These are phyloP conservation scores for Macrobrachium nipponense DNA, from an alignment of 1,140 invertebrate genomes.

Conservation along the genomic window DNA sequence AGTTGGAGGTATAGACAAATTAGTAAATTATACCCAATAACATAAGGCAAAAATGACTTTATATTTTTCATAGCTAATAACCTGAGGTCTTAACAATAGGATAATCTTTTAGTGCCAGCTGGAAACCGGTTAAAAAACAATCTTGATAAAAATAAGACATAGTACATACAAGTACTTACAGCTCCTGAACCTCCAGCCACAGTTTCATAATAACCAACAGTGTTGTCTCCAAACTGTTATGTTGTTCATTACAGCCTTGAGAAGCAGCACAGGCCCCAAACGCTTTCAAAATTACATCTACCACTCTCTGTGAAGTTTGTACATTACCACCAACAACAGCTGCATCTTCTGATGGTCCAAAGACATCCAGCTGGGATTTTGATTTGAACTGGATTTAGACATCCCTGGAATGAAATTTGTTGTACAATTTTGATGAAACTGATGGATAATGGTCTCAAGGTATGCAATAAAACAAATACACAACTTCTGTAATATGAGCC, in stretches of 20 bases:
- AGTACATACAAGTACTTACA: conserved; percentile 75
- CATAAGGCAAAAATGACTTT: too few species aligned
- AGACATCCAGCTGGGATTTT: conserved; percentile 88
- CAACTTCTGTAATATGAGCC: too few species aligned
- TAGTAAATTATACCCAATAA: too few species aligned
- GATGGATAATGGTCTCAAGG: neutral
- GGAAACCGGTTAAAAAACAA: too few species aligned
- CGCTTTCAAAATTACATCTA: conserved; percentile 89
- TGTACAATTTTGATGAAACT: neutral
- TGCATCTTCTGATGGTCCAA: conserved; percentile 89
- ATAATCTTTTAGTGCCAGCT: too few species aligned
- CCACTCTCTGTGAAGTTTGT: conserved; percentile 95
- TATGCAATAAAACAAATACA: neutral
- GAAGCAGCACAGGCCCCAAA: conserved; percentile 87
- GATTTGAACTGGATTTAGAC: conserved; percentile 86
- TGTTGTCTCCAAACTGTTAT: conserved; percentile 94
- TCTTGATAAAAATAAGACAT: too few species aligned
- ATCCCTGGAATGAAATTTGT: conserved; percentile 77
- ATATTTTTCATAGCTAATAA: too few species aligned
- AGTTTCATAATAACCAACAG: conserved; percentile 97
- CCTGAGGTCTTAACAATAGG: too few species aligned
- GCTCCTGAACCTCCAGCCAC: conserved; percentile 98
- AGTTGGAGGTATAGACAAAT: too few species aligned
- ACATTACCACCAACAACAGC: conserved; percentile 99
- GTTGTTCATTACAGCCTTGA: conserved; percentile 99